Evolutionary conservation across 2,797 vertebrate genomes (phyloP).

Genomic region (Threskiornis aethiopicus): DNA sequence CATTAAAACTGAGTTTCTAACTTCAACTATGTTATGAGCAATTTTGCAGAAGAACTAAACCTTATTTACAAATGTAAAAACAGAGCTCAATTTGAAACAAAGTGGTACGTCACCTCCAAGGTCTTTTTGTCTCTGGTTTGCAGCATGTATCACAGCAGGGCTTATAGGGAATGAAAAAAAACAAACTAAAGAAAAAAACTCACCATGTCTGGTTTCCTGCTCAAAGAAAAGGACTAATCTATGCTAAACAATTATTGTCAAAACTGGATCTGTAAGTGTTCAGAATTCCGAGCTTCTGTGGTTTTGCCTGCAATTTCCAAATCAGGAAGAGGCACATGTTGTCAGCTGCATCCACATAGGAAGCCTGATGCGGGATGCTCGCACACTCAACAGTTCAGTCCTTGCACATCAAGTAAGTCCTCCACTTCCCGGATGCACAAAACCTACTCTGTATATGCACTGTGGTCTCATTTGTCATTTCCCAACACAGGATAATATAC

Average conservation of each 20-base stretch:
- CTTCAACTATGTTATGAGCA: neutral
- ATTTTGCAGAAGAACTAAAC: neutral
- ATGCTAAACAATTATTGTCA: neutral
- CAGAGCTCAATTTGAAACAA: neutral
- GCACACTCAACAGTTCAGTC: neutral
- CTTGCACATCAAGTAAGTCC: neutral
- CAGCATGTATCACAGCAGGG: neutral
- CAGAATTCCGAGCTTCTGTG: neutral
- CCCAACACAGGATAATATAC: neutral
- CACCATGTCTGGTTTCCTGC: neutral
- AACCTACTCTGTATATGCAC: neutral
- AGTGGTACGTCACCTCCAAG: neutral
- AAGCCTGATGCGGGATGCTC: neutral
- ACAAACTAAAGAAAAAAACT: rapidly evolving
- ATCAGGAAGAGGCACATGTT: neutral
- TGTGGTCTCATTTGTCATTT: neutral
- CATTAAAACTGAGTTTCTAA: neutral
- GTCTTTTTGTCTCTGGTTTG: neutral
- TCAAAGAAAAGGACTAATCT: neutral
- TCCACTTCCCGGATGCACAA: neutral
- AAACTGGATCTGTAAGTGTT: neutral
- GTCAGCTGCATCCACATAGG: neutral
- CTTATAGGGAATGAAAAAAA: neutral
- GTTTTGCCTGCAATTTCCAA: neutral
- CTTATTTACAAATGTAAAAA: neutral